Conservation (phyloP, 2,888 invertebrate species). For the Dastarcus helophoroides region DNA sequence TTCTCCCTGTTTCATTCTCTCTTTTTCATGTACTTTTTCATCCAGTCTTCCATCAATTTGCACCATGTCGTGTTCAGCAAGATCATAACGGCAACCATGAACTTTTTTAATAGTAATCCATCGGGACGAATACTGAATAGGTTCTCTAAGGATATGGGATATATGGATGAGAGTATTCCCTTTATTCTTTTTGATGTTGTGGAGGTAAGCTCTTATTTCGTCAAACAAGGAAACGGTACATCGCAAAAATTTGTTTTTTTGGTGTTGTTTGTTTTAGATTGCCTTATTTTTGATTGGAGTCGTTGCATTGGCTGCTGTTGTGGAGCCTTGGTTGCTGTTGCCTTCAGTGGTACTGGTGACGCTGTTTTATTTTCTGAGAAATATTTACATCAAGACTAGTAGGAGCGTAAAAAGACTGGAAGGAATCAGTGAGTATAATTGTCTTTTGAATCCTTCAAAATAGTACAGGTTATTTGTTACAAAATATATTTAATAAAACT, state of each 20-base stretch:
- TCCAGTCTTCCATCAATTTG: conserved; percentile 29
- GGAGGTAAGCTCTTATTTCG: conserved; percentile 30
- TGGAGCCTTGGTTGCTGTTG: conserved; percentile 55
- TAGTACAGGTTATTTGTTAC: too few species aligned
- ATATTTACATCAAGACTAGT: conserved; percentile 58
- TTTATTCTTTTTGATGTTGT: conserved; percentile 30
- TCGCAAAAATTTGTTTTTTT: conserved; percentile 44
- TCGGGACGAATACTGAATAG: conserved; percentile 34
- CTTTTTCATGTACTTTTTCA: conserved; percentile 31
- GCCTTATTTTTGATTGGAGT: conserved; percentile 51
- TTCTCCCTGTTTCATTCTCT: conserved; percentile 28
- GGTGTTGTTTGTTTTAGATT: conserved; percentile 17
- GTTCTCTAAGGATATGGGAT: conserved; percentile 39
- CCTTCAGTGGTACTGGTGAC: conserved; percentile 50
- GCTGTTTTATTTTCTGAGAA: conserved; percentile 50
- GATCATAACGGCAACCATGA: conserved; percentile 30
- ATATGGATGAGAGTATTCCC: conserved; percentile 53
- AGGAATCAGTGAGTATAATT: conserved; percentile 46
- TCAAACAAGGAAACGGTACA: conserved; percentile 47
- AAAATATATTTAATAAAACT: too few species aligned
- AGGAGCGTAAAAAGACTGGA: conserved; percentile 58
- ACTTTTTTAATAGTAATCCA: conserved; percentile 33
- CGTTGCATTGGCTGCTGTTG: conserved; percentile 53
- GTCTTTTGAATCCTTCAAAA: too few species aligned
- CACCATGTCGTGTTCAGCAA: conserved; percentile 30